Base-by-base conservation (phyloP, 2,113 vertebrate species). In the Ranitomeya imitator region DNA sequence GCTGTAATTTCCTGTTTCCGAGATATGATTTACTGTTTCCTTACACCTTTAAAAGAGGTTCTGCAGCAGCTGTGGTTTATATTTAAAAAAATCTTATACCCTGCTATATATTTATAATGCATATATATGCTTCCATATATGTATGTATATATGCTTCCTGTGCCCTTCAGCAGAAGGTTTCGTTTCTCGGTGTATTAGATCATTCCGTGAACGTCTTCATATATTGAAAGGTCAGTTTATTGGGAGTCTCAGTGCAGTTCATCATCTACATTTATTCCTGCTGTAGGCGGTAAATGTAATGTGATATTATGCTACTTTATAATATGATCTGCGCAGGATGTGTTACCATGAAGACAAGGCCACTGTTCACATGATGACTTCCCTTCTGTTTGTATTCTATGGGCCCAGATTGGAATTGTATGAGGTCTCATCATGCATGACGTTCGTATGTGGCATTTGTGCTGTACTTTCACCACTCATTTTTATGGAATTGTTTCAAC, bases 161-260 rank as follows among this genome's bases (percentile, higher is more conserved):
- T 15, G 77, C 74, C 37, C 52, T 79, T 79, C 78, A 59, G n/a
- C 51, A 14, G 21, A 7, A n/a, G 54, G 52, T 59, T 16, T 79
- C 31, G 59, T 79, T 79, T 31, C 71, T 74, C 2, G 8, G 16
- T 60, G 78, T 59, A 60, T 79, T 23, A 59, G 54, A 57, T 59
- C 7, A 15, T 31, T 11, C 55, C 10, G 31, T 14, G 54, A 31
- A 80, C 60, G 79, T 59, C 2, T 52, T 45, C 61, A 83, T 83
- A 52, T 67, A 83, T 83, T 60, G 23, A 81, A 63, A 81, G 79
- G 57, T 81, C 79, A 81, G 23, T 63, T 81, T 81, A 31, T 59
- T 81, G 59, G 79, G 57, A 63, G 61, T 60, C 79, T 63, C 79
- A 11, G 13, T 60, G 79, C 31, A 45, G 57, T 81, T 81, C 57